Base-by-base conservation (phyloP, 2,888 invertebrate genomes). In the Andrena hattorfiana region DNA sequence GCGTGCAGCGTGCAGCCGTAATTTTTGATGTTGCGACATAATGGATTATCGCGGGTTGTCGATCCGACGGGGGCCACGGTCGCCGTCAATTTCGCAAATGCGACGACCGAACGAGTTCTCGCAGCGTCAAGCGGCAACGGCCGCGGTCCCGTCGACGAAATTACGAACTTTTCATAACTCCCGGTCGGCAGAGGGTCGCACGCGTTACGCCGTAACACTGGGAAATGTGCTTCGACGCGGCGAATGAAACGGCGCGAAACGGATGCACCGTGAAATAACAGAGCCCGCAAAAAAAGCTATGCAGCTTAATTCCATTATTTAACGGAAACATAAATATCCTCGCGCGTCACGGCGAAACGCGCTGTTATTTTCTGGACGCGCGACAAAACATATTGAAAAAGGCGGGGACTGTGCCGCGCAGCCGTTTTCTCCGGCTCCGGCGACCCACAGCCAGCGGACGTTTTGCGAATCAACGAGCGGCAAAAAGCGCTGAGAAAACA, bases 251-350 rank as follows among this genome's bases (percentile, higher is more conserved):
- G 16, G 35, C n/a, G 66, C 66, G 66, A 63, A 77, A 70, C 78
- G 66, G 64, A 67, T 54, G 78, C 32, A 56, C 62, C 71, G 71
- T 67, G 79, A 49, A 72, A 78, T 62, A 78, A 81, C 71, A 78
- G 51, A 67, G 48, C 8, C 49, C 10, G 30, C 10, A 54, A 42
- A 56, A 28, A 70, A 72, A 49, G 49, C 28, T n/a, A 54, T 67
- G 26, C 42, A 48, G 64, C 59, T 81, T 81, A 80, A 81, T 81
- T 73, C 73, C 73, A 69, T 80, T 79, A 80, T 81, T 81, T 74
- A 66, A 62, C 51, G 51, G 64, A 63, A 60, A 60, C 42, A 66
- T 80, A 69, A 80, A 80, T 42, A 54, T n/a, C 20, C 28, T 10
- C 32, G n/a, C 42, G 48, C n/a, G 20, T 16, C 51, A 54, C 28